Conservation (phyloP, 1,140 invertebrate species). For the Parapsyche elsis region DNA sequence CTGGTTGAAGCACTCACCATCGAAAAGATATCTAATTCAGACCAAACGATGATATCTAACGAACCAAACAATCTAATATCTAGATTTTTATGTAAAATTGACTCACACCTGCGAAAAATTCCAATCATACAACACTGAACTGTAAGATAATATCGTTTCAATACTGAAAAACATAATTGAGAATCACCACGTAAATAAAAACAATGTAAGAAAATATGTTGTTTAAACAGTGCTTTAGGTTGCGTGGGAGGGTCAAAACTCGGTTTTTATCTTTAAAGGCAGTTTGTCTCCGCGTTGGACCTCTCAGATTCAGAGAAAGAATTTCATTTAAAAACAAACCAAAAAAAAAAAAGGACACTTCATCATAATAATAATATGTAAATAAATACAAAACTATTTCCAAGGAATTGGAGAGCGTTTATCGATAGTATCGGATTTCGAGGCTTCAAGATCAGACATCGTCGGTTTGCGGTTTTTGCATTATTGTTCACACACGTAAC, state of each 20-base stretch:
- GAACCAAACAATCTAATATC: too few species aligned
- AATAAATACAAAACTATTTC: too few species aligned
- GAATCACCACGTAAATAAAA: conserved; percentile 23
- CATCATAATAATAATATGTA: too few species aligned
- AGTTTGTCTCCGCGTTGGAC: conserved; percentile 40
- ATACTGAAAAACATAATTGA: conserved; percentile 3
- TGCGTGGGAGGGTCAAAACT: conserved; percentile 41
- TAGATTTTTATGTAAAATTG: too few species aligned
- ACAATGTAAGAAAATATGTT: conserved; percentile 43
- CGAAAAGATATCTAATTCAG: too few species aligned
- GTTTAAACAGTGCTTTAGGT: conserved; percentile 43
- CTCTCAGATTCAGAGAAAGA: conserved; percentile 31
- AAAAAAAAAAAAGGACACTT: background rate
- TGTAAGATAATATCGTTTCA: background rate
- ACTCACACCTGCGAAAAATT: too few species aligned
- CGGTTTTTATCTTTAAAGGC: conserved; percentile 44
- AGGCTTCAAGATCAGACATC: conserved; percentile 27
- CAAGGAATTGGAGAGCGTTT: conserved; percentile 15
- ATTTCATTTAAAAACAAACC: conserved; percentile 7
- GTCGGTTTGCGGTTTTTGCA: conserved; percentile 44
- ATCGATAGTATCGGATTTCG: conserved; percentile 40
- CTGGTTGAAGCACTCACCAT: background rate
- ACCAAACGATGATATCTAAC: too few species aligned
- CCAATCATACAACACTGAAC: too few species aligned
- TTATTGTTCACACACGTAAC: conserved; percentile 12